phyloP scores from a whole-genome alignment of 2,113 vertebrate genomes.

The Miniopterus natalensis region DNA sequence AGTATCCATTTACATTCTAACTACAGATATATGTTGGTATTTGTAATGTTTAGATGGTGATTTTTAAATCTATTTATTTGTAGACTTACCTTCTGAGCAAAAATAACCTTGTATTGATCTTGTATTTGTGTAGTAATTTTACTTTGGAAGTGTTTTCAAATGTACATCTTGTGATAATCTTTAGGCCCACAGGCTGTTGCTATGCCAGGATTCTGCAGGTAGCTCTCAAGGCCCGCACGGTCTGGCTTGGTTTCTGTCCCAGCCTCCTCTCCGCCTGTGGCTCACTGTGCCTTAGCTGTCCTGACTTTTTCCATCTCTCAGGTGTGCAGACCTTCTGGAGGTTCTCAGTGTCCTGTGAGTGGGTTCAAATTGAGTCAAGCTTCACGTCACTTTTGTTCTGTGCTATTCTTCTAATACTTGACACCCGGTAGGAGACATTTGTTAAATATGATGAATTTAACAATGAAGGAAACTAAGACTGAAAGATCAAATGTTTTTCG shows the following conservation, averaged over 20 bases:
- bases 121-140: slow-evolving; percentile 1
- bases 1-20: background rate
- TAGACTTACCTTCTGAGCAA: background rate
- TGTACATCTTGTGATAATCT: background rate
- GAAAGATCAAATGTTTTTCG: background rate
- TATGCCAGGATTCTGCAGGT: background rate
- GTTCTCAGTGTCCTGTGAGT: background rate
- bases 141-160: slow-evolving; percentile 9
- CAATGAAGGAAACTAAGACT: background rate
- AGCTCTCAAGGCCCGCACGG: background rate
- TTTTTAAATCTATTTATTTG: background rate
- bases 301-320: background rate
- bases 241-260: background rate
- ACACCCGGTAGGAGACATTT: background rate
- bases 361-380: too few species aligned
- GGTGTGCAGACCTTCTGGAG: background rate
- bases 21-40: background rate
- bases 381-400: background rate
- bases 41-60: background rate
- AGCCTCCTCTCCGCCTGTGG: background rate
- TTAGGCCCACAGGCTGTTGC: slow-evolving; percentile 8
- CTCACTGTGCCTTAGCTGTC: rapidly evolving
- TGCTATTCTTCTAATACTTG: background rate
- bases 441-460: background rate
- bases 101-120: background rate